Percentiles rank a stretch among this genome's conserved stretches.
Conservation (phyloP, 2,113 vertebrate genomes). For the Barbus barbus region DNA sequence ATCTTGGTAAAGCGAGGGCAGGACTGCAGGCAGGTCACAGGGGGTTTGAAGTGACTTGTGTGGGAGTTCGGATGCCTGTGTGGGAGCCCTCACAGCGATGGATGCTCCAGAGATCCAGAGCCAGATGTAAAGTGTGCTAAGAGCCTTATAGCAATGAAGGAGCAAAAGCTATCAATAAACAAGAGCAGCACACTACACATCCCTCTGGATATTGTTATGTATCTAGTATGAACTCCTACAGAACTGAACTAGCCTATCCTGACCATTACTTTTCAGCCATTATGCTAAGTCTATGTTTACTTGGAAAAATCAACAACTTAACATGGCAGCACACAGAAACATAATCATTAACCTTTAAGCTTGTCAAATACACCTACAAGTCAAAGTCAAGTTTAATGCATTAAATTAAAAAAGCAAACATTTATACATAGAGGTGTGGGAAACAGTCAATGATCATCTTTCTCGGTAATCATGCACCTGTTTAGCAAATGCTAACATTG, state of each 20-base stretch:
- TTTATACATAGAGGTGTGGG: background rate
- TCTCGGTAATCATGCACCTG: background rate
- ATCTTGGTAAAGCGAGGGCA: background rate
- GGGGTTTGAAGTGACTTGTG: constrained; percentile 22
- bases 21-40: background rate
- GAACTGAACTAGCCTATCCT: background rate
- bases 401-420: background rate
- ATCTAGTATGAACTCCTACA: background rate
- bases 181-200: background rate
- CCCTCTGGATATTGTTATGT: background rate
- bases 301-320: background rate
- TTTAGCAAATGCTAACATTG: background rate
- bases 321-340: background rate
- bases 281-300: background rate
- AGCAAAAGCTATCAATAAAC: constrained; percentile 15
- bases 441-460: background rate
- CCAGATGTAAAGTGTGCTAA: background rate
- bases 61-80: constrained; percentile 5
- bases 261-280: background rate
- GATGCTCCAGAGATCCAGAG: constrained; percentile 4
- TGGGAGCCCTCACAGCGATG: background rate
- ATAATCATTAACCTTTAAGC: background rate
- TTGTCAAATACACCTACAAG: background rate
- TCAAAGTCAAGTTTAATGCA: background rate
- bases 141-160: background rate